A percentile compares a stretch with the other conserved stretches of the same genome.
Conservation (phyloP, 1,140 invertebrate species). For the Bombus confusus region DNA sequence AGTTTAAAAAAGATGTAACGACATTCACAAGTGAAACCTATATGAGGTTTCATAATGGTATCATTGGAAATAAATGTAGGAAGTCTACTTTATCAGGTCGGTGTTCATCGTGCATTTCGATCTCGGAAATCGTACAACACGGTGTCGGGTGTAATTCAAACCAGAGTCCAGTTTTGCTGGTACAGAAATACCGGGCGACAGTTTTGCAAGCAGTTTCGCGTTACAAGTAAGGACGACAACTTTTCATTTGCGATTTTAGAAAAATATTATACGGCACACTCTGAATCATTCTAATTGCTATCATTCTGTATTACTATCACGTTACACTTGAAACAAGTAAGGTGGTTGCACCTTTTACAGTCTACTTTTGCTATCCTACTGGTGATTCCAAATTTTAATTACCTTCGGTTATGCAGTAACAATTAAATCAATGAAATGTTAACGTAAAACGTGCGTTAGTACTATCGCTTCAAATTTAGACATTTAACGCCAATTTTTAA, state of each 20-base stretch:
- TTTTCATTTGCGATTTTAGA: conserved; percentile 29
- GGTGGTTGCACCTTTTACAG: background rate
- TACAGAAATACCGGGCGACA: conserved; percentile 51
- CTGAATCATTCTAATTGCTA: background rate
- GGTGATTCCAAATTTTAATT: too few species aligned
- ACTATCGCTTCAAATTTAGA: background rate
- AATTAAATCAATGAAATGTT: too few species aligned
- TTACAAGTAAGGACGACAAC: conserved; percentile 54
- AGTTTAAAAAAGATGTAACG: background rate
- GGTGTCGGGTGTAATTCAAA: conserved; percentile 58
- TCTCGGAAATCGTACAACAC: conserved; percentile 43
- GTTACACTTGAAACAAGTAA: background rate
- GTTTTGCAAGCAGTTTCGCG: conserved; percentile 59
- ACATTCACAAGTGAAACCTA: conserved; percentile 7
- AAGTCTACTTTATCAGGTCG: conserved; percentile 27
- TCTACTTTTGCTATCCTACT: background rate
- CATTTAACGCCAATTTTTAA: background rate
- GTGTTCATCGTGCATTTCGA: conserved; percentile 37
- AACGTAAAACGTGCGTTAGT: background rate
- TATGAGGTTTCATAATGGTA: background rate
- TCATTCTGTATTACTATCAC: background rate
- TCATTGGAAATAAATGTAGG: conserved; percentile 9
- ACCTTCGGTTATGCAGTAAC: too few species aligned
- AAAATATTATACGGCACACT: background rate
- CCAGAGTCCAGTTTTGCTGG: conserved; percentile 47